Evolutionary conservation across 2,797 vertebrate genomes (phyloP).

Genomic region (Lepilemur ruficaudatus): DNA sequence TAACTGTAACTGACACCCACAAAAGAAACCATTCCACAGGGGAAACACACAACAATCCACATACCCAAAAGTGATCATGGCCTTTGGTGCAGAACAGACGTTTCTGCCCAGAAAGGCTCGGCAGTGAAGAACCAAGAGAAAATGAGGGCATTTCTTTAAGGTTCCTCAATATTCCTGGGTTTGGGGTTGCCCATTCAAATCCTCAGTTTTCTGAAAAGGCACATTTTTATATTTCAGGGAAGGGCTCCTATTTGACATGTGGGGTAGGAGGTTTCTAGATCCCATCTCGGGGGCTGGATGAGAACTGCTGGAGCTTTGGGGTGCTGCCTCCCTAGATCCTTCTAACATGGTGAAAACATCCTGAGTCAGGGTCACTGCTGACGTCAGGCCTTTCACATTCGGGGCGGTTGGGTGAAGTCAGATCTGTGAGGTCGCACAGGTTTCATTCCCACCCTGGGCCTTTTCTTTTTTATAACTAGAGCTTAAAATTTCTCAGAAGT

Average conservation of each 20-base stretch:
- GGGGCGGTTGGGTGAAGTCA: not conserved
- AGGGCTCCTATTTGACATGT: not conserved
- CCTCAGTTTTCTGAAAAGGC: not conserved
- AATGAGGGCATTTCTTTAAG: not conserved
- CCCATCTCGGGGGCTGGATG: not conserved
- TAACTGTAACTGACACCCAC: slow-evolving; percentile 39
- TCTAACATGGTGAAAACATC: not conserved
- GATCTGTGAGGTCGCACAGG: not conserved
- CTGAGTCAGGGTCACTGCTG: not conserved
- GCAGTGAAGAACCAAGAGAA: slow-evolving; percentile 10
- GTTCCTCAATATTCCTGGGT: not conserved
- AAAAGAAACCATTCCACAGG: slow-evolving; percentile 62
- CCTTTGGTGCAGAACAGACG: not conserved
- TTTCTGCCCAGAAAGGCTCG: not conserved
- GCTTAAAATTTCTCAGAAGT: not conserved
- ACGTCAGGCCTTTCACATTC: not conserved
- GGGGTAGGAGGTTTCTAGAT: not conserved
- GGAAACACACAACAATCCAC: not conserved
- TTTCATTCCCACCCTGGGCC: not conserved
- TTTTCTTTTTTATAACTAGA: not conserved
- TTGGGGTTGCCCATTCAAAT: not conserved
- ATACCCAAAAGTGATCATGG: not conserved
- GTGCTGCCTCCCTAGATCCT: not conserved
- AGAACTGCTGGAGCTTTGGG: not conserved
- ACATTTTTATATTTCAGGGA: not conserved